Evolutionary conservation across 2,113 vertebrate species (phyloP).

Genomic region (Dermatemys mawii): DNA sequence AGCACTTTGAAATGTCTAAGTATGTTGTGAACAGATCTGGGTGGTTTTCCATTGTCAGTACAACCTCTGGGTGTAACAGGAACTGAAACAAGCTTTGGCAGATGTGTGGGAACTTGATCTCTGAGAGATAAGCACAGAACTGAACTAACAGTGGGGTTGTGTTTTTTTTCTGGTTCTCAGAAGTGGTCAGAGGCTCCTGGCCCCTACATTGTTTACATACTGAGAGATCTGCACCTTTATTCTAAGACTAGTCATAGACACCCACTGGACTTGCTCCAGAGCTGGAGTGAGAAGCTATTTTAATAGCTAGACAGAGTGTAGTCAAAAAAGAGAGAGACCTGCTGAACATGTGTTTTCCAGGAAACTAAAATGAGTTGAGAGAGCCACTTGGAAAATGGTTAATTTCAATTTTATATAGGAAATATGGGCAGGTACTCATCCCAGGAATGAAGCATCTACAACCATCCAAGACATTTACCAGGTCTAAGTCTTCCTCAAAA

Average conservation of each 20-base stretch:
- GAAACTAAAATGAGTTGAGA: conserved; percentile 40
- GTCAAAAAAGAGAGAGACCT: conserved; percentile 35
- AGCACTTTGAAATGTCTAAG: neutral
- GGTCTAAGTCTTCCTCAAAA: neutral
- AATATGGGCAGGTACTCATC: neutral
- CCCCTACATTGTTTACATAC: neutral
- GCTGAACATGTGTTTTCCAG: conserved; percentile 36
- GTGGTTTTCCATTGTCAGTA: neutral
- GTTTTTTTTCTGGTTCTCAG: neutral
- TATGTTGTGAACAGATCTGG: neutral
- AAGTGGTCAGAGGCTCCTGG: neutral
- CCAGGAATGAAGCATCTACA: neutral
- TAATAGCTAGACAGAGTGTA: conserved; percentile 2
- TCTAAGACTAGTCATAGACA: neutral
- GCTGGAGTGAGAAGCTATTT: conserved; percentile 31
- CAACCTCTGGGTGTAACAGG: neutral
- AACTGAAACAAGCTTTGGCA: neutral
- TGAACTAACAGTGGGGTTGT: conserved; percentile 1
- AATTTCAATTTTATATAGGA: conserved; percentile 19
- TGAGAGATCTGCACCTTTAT: neutral
- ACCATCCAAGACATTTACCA: neutral
- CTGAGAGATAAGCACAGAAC: neutral
- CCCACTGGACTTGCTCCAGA: neutral
- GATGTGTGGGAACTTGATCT: conserved; percentile 38
- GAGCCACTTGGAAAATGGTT: conserved; percentile 7